Percentiles rank a stretch among this genome's conserved stretches.
Conservation (phyloP, 2,113 vertebrate genomes). For the Xenus cinereus region DNA sequence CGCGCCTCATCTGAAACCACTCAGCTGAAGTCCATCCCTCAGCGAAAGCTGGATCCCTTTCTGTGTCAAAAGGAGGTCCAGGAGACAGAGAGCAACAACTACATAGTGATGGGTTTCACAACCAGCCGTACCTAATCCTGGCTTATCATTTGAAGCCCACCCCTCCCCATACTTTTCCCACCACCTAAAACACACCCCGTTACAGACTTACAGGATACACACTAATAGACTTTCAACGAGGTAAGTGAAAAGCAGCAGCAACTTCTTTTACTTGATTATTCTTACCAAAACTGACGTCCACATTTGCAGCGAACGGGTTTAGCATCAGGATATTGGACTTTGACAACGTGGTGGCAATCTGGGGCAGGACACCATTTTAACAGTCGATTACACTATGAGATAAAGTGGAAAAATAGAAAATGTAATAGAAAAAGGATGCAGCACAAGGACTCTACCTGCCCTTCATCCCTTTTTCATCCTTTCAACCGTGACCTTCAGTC, state of each 20-base stretch:
- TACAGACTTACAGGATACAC: background rate
- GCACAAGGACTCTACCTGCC: background rate
- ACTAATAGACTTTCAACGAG: too few relatives aligned
- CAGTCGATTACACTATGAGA: constrained; percentile 93
- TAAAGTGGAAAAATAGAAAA: background rate
- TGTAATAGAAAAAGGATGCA: background rate
- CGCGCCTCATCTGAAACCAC: background rate
- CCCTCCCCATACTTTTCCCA: background rate
- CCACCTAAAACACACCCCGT: background rate
- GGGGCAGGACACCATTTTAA: constrained; percentile 99
- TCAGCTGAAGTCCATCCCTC: background rate
- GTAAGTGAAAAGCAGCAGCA: background rate
- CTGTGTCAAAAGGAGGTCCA: background rate
- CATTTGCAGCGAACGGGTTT: constrained; percentile 99
- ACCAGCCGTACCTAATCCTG: background rate
- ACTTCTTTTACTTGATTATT: background rate
- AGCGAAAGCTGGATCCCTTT: background rate
- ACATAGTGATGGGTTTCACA: background rate
- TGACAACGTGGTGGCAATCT: constrained; percentile 99
- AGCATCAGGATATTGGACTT: constrained; percentile 98
- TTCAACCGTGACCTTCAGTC: background rate
- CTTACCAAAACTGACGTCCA: constrained; percentile 98
- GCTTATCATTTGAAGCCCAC: background rate
- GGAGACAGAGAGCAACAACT: background rate
- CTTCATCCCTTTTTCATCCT: background rate